Conservation (phyloP, 2,797 vertebrate species). For the Diglossa cyanea region DNA sequence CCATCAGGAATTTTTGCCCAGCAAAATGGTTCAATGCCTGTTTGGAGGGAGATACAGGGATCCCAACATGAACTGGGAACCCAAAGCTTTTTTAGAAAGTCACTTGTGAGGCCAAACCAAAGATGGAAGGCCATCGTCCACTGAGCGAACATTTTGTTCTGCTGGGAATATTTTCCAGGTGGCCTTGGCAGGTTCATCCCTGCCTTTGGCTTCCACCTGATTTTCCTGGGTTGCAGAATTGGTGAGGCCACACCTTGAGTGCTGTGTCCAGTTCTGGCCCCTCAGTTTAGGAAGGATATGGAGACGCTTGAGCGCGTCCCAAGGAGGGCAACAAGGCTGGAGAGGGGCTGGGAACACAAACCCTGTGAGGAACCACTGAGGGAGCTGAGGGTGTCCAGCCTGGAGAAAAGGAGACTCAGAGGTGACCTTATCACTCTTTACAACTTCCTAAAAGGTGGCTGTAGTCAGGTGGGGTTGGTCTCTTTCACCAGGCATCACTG, state of each 20-base stretch:
- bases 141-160: not conserved
- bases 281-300: not conserved
- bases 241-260: not conserved
- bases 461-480: not conserved
- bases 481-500: not conserved
- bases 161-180: not conserved
- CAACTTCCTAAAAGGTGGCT: not conserved
- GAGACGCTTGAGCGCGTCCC: fast-evolving
- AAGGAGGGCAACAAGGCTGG: not conserved
- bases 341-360: not conserved
- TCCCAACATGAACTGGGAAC: not conserved
- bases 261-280: not conserved
- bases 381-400: not conserved
- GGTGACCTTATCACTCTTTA: not conserved
- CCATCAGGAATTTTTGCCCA: not conserved
- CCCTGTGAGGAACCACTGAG: not conserved
- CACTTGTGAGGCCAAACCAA: not conserved
- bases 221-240: not conserved
- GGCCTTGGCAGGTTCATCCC: not conserved
- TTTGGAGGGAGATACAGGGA: not conserved
- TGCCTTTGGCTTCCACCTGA: not conserved
- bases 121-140: not conserved
- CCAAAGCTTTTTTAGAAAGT: not conserved
- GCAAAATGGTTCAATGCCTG: fast-evolving
- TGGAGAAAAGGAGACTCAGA: not conserved